These are phyloP conservation scores for Indicator indicator DNA, from an alignment of 2,113 vertebrate genomes.

Conservation along the genomic window DNA sequence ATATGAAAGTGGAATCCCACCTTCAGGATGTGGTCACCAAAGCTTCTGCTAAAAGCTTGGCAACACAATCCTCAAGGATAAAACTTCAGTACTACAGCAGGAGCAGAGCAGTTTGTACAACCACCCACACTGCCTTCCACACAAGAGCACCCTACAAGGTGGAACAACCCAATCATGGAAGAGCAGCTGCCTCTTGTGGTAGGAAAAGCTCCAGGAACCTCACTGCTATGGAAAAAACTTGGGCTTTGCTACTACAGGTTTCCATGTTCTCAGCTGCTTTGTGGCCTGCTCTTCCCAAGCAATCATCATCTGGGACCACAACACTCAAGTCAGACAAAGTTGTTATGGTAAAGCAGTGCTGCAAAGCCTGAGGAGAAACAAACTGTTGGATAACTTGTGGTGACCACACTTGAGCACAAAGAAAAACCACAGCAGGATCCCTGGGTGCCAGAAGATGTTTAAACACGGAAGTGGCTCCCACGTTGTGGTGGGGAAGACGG, in stretches of 20 bases:
- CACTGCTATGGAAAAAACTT: neutral
- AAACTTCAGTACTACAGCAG: neutral
- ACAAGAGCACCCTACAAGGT: neutral
- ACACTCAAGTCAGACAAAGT: neutral
- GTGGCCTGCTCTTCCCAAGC: neutral
- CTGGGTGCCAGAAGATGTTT: neutral
- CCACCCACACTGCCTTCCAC: neutral
- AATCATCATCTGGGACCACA: neutral
- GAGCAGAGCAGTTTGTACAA: neutral
- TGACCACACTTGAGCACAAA: fast-evolving
- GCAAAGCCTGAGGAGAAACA: neutral
- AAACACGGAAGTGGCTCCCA: neutral
- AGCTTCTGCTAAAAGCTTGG: neutral
- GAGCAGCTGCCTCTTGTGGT: neutral
- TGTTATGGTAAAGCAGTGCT: neutral
- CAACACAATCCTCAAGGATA: fast-evolving
- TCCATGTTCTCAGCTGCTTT: neutral
- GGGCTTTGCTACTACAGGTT: neutral
- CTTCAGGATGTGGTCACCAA: neutral
- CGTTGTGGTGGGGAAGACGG: neutral
- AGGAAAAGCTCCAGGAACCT: neutral
- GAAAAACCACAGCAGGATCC: neutral
- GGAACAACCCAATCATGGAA: neutral
- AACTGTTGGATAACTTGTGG: neutral
- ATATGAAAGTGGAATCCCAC: neutral